These are phyloP conservation scores for Hirudo medicinalis DNA, from an alignment of 1,140 invertebrate genomes.

Conservation along the genomic window DNA sequence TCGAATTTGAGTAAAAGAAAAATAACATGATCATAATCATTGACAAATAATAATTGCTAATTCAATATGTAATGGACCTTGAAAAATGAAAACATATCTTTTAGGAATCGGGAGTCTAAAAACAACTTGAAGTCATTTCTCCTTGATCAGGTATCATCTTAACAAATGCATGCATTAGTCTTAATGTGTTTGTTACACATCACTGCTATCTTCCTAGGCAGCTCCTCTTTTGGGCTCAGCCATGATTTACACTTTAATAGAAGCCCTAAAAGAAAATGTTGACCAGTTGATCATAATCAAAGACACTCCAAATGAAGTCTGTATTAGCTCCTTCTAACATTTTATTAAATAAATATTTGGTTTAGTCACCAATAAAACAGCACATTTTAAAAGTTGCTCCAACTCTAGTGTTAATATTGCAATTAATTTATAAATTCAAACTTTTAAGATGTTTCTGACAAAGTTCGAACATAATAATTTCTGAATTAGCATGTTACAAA, in stretches of 20 bases:
- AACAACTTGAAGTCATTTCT: neutral
- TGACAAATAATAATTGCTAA: no score
- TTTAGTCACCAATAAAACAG: no score
- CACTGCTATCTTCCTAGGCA: conserved; percentile 4
- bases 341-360: neutral
- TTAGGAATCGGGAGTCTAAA: neutral
- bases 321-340: neutral
- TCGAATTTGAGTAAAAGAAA: neutral
- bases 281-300: neutral
- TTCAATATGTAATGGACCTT: neutral
- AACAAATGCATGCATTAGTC: neutral
- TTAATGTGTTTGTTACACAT: conserved; percentile 2
- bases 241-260: neutral
- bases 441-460: no score
- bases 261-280: neutral
- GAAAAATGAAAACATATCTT: neutral
- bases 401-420: no score
- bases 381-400: no score
- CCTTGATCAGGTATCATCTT: neutral
- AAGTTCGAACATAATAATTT: no score
- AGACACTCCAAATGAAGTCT: neutral
- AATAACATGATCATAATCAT: no score
- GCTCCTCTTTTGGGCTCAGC: neutral
- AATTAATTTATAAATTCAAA: no score
- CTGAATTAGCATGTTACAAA: no score